These are phyloP conservation scores for Macrophya alboannulata DNA, from an alignment of 2,888 invertebrate species.

Conservation along the genomic window DNA sequence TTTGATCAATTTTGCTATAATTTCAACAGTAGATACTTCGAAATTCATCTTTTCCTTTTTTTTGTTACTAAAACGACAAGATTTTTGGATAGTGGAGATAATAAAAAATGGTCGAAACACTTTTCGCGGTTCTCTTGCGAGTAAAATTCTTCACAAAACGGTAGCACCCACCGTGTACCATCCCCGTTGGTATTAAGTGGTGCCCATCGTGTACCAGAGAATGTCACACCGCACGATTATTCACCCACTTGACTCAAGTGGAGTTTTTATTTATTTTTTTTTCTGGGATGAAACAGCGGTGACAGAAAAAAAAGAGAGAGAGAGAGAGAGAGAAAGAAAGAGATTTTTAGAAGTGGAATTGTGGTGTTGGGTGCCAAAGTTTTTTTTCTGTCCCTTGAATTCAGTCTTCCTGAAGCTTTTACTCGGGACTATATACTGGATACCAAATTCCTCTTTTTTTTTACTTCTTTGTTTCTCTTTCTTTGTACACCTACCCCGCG, in stretches of 20 bases:
- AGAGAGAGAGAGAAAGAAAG: background rate
- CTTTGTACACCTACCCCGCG: background rate
- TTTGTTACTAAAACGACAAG: too few species aligned
- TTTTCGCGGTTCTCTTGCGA: too few species aligned
- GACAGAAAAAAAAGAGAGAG: background rate
- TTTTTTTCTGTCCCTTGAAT: conserved; percentile 48
- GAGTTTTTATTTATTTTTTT: too few species aligned
- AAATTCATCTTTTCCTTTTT: too few species aligned
- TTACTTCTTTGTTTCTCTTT: background rate
- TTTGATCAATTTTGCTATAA: too few species aligned
- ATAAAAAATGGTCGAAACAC: too few species aligned
- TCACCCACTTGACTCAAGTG: conserved; percentile 74
- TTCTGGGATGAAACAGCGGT: conserved; percentile 16
- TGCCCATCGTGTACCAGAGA: conserved; percentile 33
- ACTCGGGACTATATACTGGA: background rate
- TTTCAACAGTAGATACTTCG: too few species aligned
- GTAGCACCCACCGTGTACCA: too few species aligned
- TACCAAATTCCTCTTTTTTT: background rate
- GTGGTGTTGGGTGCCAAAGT: conserved; percentile 38
- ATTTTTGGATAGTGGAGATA: too few species aligned
- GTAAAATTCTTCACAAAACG: too few species aligned
- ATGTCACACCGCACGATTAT: conserved; percentile 61
- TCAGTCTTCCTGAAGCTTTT: too few species aligned
- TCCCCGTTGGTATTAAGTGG: conserved; percentile 53
- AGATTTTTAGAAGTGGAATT: background rate